Base-by-base conservation (phyloP, 2,888 invertebrate genomes). In the Microplitis deprimator region DNA sequence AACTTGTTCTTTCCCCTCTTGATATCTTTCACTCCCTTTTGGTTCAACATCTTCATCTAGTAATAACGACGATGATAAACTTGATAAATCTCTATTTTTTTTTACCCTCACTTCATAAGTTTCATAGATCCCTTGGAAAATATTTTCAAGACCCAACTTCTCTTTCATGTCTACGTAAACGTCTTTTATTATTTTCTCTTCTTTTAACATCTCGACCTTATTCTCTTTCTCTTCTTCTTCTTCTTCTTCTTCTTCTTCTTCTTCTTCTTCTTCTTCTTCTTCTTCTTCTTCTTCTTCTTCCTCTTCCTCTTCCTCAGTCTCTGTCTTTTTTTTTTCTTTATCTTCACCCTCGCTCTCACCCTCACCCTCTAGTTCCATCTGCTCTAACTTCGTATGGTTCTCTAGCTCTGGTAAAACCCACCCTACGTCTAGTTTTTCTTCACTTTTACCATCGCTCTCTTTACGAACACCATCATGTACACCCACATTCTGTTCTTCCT, bases 81-180 rank as follows among this genome's bases (percentile, higher is more conserved):
- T 79, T 38, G 13, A 1, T 29, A 82, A 39, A 41, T 20, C 39
- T 67, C 60, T 75, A 17, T 29, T 75, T 69, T 75, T 75, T 69
- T 62, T 59, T 6, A 68, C 60, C 64, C 73, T 81, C 62, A 70
- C 79, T 76, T 84, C 80, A 50, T 82, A 79, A 78, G 86, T 85
- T 77, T 82, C 83, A 82, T 85, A 85, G 71, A 81, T 82, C 50
- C 81, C 84, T 6, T 79, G 73, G 13, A 82, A 78, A 77, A 81
- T 64, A 65, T 78, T 80, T 71, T 81, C 82, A 5, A 83, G 81
- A 16, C 81, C 81, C 50, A 50, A 50, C 50, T 50, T 50, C 50
- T 50, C 50, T 50, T 50, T 50, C 72, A 81, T 77, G n/a, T 73
- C 40, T 40, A 17, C 17, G 17, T 38, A 40, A 6, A 40, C 17